Evolutionary conservation across 2,113 vertebrate genomes (phyloP).

Genomic region (Rhinoderma darwinii): DNA sequence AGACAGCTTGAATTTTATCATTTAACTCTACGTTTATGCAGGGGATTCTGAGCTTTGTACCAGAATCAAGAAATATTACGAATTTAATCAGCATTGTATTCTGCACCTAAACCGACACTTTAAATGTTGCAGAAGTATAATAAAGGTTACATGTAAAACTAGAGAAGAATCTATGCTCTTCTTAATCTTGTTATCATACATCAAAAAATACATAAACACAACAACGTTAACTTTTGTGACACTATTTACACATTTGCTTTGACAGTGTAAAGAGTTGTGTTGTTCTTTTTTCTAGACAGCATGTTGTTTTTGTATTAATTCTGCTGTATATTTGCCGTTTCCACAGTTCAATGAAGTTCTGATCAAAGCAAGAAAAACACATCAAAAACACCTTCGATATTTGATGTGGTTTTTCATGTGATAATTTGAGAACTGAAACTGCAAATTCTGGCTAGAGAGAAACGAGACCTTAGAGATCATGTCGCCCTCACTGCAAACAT

Average conservation of each 20-base stretch:
- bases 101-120: neutral
- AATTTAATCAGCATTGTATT: no score
- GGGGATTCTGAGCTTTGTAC: no score
- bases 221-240: neutral
- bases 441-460: neutral
- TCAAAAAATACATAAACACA: neutral
- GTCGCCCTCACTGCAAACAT: neutral
- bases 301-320: conserved; percentile 2
- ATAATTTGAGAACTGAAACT: neutral
- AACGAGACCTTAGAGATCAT: neutral
- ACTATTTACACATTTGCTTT: neutral
- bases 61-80: no score
- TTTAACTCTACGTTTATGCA: no score
- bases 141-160: neutral
- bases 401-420: neutral
- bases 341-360: neutral
- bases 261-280: neutral
- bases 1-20: no score
- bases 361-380: conserved; percentile 9
- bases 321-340: neutral
- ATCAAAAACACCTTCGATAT: conserved; percentile 19
- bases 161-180: neutral
- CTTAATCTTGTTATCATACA: neutral
- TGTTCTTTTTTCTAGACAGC: neutral
- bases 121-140: neutral